Evolutionary conservation across 2,113 vertebrate species (phyloP).

Genomic region (Propithecus coquereli): DNA sequence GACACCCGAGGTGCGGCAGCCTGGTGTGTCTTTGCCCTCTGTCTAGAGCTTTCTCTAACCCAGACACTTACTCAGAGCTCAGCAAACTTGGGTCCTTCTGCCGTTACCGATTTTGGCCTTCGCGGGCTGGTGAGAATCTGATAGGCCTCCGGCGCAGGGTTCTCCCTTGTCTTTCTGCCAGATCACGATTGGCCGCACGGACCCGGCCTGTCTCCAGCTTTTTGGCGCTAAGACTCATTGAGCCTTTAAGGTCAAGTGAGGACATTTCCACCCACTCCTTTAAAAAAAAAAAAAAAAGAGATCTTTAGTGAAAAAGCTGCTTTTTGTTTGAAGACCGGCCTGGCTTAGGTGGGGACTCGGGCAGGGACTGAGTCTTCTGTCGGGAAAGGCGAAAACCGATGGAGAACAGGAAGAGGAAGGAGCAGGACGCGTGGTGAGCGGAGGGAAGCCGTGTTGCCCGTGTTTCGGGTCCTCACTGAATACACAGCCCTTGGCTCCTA

Average conservation of each 20-base stretch:
- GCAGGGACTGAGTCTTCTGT: slow-evolving; percentile 34
- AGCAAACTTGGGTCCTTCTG: neutral
- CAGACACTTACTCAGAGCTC: slow-evolving; percentile 38
- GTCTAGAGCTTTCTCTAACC: neutral
- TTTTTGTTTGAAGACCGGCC: slow-evolving; percentile 57
- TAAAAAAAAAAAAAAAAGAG: neutral
- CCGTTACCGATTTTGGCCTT: slow-evolving; percentile 9
- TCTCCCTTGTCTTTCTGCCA: slow-evolving; percentile 67
- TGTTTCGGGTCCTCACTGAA: neutral
- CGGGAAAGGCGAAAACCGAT: slow-evolving; percentile 31
- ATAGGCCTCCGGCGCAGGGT: slow-evolving; percentile 60
- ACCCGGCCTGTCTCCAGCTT: slow-evolving; percentile 77
- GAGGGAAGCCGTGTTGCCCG: neutral
- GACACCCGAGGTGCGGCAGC: neutral
- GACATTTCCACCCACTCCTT: slow-evolving; percentile 74
- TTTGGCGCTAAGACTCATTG: slow-evolving; percentile 78
- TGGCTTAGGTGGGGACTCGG: slow-evolving; percentile 45
- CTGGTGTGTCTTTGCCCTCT: neutral
- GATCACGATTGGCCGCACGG: slow-evolving; percentile 64
- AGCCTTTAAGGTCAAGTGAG: slow-evolving; percentile 80
- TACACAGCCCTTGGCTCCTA: slow-evolving; percentile 17
- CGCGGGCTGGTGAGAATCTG: slow-evolving; percentile 46
- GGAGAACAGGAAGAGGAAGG: neutral
- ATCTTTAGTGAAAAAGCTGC: slow-evolving; percentile 51
- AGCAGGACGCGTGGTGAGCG: neutral